These are phyloP conservation scores for Drosophila macrospina DNA, from an alignment of 2,888 invertebrate genomes.

Conservation along the genomic window DNA sequence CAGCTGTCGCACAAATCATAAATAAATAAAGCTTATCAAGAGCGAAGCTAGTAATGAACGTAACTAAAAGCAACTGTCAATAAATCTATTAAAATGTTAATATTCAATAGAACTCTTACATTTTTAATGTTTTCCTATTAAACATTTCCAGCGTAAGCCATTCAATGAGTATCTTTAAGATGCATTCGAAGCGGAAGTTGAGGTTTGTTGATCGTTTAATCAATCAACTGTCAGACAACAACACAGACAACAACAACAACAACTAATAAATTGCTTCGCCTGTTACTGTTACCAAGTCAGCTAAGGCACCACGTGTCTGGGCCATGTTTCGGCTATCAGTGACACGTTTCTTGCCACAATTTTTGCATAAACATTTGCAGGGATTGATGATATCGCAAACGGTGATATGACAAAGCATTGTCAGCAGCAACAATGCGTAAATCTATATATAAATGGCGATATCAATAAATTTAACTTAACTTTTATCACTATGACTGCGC, in stretches of 20 bases:
- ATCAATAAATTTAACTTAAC: constrained; percentile 22
- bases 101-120: too few relatives aligned
- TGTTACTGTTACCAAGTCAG: constrained; percentile 34
- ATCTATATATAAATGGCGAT: constrained; percentile 18
- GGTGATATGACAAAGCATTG: constrained; percentile 40
- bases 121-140: too few relatives aligned
- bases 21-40: constrained; percentile 3
- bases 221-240: constrained; percentile 1
- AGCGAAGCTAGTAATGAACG: neutral
- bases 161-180: neutral
- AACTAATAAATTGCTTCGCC: neutral
- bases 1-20: constrained; percentile 15
- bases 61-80: too few relatives aligned
- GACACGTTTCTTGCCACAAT: constrained; percentile 60
- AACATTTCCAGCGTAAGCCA: too few relatives aligned
- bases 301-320: constrained; percentile 54
- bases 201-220: neutral
- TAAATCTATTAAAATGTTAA: too few relatives aligned
- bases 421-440: constrained; percentile 46
- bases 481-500: constrained; percentile 14
- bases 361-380: constrained; percentile 50
- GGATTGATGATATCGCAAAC: constrained; percentile 47
- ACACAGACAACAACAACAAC: too few relatives aligned
- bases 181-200: neutral
- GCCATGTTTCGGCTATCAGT: constrained; percentile 46